Evolutionary conservation across 2,888 invertebrate species (phyloP), one percentile per base, ranked within the genome.

Genomic region (Netelia inedita): DNA sequence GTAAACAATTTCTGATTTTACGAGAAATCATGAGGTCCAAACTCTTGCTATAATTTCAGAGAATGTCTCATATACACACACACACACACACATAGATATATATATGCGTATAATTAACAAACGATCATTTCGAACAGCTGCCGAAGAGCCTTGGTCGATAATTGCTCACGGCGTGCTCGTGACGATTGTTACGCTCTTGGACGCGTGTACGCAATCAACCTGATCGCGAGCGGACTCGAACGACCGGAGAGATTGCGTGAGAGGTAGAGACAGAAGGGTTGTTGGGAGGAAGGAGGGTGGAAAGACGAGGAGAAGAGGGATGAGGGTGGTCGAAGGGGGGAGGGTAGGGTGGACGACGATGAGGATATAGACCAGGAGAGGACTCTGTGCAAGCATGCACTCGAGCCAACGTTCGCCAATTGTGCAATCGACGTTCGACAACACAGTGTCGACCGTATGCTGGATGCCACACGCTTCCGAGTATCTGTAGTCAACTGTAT

Each of bases 391-490:
- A 41, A 79, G 55, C 43, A 41, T 16, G 41, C 11, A 46, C 63
- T 63, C 71, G 35, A 79, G n/a, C 79, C 71, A 41, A 85, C 69
- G 55, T 75, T 83, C 83, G 63, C 59, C 66, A 66, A 71, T 75
- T 65, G 72, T 74, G 66, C 71, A 74, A 82, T 71, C 73, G 81
- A 85, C 73, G 79, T 78, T 82, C 72, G 82, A 73, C 83, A 61
- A 61, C 69, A 19, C 50, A 69, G 59, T 43, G 53, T 21, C 69
- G 46, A 35, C 46, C 21, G 19, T 73, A 2, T 46, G 46, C 14
- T 46, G 46, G 46, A 14, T 46, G 14, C 46, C 10, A 46, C 46
- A 46, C 46, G 46, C n/a, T 11, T 5, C 21, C 21, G 71, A 74
- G 63, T 19, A 53, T 59, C 19, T 21, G 71, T 69, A 68, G 53